Conservation (phyloP, 2,888 invertebrate species). For the Dasysyrphus tricinctus region DNA sequence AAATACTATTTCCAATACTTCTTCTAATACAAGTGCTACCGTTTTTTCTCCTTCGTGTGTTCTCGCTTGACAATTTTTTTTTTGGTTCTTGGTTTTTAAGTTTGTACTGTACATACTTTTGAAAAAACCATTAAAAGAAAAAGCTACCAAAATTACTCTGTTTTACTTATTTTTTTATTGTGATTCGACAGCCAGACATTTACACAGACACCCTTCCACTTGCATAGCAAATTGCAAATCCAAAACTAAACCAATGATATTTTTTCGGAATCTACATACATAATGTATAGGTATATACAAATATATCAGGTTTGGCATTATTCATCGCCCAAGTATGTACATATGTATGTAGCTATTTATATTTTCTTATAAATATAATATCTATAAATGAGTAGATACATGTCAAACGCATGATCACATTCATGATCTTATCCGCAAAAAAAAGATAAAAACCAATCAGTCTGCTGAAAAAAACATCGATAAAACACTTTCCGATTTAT, state of each 20-base stretch:
- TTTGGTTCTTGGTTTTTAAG: no score
- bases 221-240: not conserved
- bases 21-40: no score
- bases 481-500: constrained; percentile 61
- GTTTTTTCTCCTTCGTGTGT: no score
- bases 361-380: not conserved
- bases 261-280: not conserved
- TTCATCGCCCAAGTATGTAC: not conserved
- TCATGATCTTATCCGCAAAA: constrained; percentile 12
- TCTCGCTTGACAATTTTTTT: no score
- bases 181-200: no score
- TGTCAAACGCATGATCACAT: constrained; percentile 28
- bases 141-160: no score
- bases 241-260: not conserved
- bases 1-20: no score
- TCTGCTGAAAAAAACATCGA: constrained; percentile 49
- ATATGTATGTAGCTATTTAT: not conserved
- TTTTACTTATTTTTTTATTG: no score
- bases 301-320: not conserved
- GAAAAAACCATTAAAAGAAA: no score
- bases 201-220: not conserved
- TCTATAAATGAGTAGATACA: not conserved
- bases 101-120: no score
- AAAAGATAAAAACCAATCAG: constrained; percentile 46
- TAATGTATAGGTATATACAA: no score